Base-by-base conservation (phyloP, 2,888 invertebrate genomes). In the Latheticus oryzae region DNA sequence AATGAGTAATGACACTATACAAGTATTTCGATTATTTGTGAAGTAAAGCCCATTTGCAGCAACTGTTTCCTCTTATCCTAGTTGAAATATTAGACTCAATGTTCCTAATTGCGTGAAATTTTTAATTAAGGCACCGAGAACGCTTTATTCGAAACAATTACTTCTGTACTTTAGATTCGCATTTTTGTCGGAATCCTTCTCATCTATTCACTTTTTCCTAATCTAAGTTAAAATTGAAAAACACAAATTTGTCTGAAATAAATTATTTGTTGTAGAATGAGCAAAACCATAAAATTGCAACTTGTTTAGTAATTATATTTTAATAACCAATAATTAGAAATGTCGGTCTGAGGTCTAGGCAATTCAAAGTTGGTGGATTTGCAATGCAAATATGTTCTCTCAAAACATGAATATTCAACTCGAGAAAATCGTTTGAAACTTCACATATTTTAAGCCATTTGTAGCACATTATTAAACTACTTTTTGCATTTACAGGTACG, bases 301-400 rank as follows among this genome's bases (percentile, higher is more conserved):
- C 58, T 45, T 53, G 57, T 55, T 58, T 54, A 21, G 53, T 68
- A 70, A 73, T 72, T 71, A 70, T 68, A 64, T 67, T 72, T 72
- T 74, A 71, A 74, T 73, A 73, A 70, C 71, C 71, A 70, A 74
- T 73, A 70, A 73, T 74, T 68, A 70, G 72, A 55, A 59, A 55
- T 47, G 62, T 58, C 63, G 60, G 64, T 65, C 65, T 66, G 60
- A 62, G 65, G 68, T 68, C 64, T 68, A 60, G 62, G 62, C 66
- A 68, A 61, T 64, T 58, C 58, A 58, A 60, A 66, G 64, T 64
- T 51, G 64, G 58, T 12, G 28, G 26, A 73, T 75, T 73, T 74
- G 73, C 69, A 73, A 65, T 69, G 65, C 72, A 73, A 71, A 75
- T 73, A 58, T 23, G 26, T 35, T 28, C 50, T 38, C 33, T 19